Evolutionary conservation across 2,113 vertebrate genomes (phyloP), one percentile per base, ranked within the genome.

Genomic region (Syrrhaptes paradoxus): DNA sequence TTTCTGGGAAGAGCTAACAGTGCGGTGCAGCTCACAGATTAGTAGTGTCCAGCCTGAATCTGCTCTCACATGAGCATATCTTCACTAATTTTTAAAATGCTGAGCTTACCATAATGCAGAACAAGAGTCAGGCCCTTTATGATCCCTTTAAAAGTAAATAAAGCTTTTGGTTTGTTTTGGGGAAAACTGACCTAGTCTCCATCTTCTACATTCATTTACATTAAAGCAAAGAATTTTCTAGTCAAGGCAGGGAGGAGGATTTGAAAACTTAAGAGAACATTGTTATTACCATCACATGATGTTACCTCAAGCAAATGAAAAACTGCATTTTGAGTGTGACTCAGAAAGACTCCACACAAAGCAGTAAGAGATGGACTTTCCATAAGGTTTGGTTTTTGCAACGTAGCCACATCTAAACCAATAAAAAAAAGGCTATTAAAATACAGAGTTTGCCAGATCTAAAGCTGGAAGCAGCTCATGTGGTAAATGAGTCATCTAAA

Each of bases 401-500:
- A 91, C 12, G 76, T 67, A 89, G 45, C n/a, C 61, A 90, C 89
- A 90, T 82, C 70, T 75, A 81, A 95, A 89, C 46, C 57, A 83
- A 86, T 52, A 85, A 79, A 59, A 68, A 68, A 85, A 90, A 70
- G 10, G 15, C 67, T 78, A 71, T 94, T 96, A 84, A 95, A 95
- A 88, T 72, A 70, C 29, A 51, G 67, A 67, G n/a, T 66, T 88
- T 93, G 70, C 91, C 85, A 96, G 81, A 85, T 58, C 32, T 52
- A 87, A 54, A 89, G 68, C 57, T 93, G 71, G 61, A 95, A 96
- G 66, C 32, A 70, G 81, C 66, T 93, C 80, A 71, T 94, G 54
- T 68, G 80, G 89, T 82, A 72, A 92, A 68, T 96, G 94, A 96
- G 72, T 97, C 93, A 96, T 79, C 78, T 63, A 74, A 97, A 91